A percentile compares a stretch with the other conserved stretches of the same genome.
Evolutionary conservation across 2,797 vertebrate genomes (phyloP).

Genomic region (Manis pentadactyla): DNA sequence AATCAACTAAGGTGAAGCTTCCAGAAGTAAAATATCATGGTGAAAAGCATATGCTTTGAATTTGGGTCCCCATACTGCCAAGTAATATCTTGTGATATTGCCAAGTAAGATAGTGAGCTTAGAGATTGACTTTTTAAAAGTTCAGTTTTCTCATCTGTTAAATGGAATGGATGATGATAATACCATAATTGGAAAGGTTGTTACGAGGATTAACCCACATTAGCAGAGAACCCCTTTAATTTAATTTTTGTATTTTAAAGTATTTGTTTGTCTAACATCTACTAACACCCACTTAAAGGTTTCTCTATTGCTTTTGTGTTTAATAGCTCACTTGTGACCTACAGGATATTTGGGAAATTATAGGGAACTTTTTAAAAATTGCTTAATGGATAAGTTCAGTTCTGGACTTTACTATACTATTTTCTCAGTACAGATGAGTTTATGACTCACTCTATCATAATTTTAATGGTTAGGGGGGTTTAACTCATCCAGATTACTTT

Average conservation of each 20-base stretch:
- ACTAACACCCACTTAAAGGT: conserved; percentile 56
- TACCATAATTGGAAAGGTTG: neutral
- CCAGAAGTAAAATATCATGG: neutral
- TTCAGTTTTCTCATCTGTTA: conserved; percentile 20
- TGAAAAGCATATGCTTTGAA: neutral
- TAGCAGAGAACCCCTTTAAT: conserved; percentile 48
- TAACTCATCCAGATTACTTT: conserved; percentile 21
- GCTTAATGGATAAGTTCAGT: conserved; percentile 28
- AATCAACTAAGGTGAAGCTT: conserved; percentile 11
- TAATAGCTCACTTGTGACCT: conserved; percentile 50
- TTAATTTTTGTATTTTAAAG: conserved; percentile 61
- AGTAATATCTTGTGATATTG: neutral
- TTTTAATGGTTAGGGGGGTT: neutral
- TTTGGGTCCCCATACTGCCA: neutral
- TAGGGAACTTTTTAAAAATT: neutral
- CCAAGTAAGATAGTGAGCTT: neutral
- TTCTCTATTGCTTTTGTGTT: conserved; percentile 50
- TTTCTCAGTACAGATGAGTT: neutral
- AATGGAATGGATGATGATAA: neutral
- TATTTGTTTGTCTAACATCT: conserved; percentile 70
- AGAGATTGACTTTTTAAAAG: neutral
- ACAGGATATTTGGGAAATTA: conserved; percentile 13
- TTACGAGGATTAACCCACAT: neutral
- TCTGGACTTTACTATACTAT: neutral
- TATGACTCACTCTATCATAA: conserved; percentile 7